These are phyloP conservation scores for Deilephila porcellus DNA, from an alignment of 2,888 invertebrate genomes.

Conservation along the genomic window DNA sequence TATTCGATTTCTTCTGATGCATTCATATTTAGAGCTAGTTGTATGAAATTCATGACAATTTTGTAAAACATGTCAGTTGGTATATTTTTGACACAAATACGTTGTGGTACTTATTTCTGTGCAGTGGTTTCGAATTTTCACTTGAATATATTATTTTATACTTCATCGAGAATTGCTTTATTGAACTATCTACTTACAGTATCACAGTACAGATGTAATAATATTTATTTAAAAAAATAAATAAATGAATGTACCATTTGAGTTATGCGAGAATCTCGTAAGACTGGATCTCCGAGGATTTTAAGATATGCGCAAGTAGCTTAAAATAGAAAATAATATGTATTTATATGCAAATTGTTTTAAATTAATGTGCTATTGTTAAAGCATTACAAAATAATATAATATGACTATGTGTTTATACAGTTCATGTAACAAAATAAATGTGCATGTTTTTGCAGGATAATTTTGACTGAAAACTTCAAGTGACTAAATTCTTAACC, in stretches of 20 bases:
- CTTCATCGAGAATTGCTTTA: neutral
- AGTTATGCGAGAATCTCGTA: no score
- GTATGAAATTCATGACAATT: constrained; percentile 15
- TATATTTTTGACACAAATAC: constrained; percentile 9
- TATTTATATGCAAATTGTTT: no score
- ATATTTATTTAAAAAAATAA: no score
- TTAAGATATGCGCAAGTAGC: no score
- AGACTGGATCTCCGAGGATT: no score
- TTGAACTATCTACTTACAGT: no score
- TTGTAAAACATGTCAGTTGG: constrained; percentile 11
- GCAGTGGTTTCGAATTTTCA: constrained; percentile 17
- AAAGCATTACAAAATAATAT: no score
- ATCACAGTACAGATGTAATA: no score
- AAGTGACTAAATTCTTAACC: constrained; percentile 5
- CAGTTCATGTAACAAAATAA: neutral
- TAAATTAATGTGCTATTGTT: no score
- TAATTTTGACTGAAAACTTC: neutral
- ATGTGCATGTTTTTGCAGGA: neutral
- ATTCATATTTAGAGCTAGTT: constrained; percentile 24
- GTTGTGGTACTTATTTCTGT: constrained; percentile 2
- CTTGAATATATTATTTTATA: neutral
- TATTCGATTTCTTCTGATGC: constrained; percentile 20
- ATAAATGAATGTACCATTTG: no score
- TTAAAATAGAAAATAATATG: no score
- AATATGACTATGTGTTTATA: no score